These are phyloP conservation scores for Carduelis carduelis DNA, from an alignment of 2,797 vertebrate genomes.

Conservation along the genomic window DNA sequence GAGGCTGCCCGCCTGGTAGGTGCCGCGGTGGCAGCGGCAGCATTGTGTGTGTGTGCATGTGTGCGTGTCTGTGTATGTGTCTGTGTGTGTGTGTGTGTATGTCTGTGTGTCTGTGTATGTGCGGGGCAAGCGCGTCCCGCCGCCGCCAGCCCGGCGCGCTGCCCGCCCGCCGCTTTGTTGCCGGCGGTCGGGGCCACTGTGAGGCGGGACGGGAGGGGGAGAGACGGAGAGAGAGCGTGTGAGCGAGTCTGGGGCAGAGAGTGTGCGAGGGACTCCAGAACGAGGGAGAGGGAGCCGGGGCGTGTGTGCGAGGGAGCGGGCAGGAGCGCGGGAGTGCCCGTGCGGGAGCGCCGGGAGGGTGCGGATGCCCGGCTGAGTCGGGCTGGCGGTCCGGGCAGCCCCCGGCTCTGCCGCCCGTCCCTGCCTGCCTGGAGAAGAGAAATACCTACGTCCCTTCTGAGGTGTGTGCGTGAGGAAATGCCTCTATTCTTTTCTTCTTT, in stretches of 20 bases:
- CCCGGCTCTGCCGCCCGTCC: background rate
- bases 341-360: background rate
- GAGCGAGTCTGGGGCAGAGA: background rate
- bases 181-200: slow-evolving; percentile 9
- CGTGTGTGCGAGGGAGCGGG: background rate
- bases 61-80: background rate
- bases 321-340: background rate
- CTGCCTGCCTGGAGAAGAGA: background rate
- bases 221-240: background rate
- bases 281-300: background rate
- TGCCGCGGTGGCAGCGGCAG: slow-evolving; percentile 18
- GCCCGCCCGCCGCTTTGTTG: slow-evolving; percentile 49
- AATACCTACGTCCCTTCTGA: background rate
- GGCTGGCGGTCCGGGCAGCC: background rate
- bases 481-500: background rate
- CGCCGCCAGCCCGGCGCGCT: slow-evolving; percentile 37
- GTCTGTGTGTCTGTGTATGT: background rate
- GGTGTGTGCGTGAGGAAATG: slow-evolving; percentile 34
- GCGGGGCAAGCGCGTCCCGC: background rate
- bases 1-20: slow-evolving; percentile 72
- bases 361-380: background rate
- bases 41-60: background rate
- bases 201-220: slow-evolving; percentile 4
- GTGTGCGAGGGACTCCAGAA: background rate
- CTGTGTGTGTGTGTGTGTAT: background rate